Conservation (phyloP, 2,888 invertebrate species). For the Hydrotaea diabolus region DNA sequence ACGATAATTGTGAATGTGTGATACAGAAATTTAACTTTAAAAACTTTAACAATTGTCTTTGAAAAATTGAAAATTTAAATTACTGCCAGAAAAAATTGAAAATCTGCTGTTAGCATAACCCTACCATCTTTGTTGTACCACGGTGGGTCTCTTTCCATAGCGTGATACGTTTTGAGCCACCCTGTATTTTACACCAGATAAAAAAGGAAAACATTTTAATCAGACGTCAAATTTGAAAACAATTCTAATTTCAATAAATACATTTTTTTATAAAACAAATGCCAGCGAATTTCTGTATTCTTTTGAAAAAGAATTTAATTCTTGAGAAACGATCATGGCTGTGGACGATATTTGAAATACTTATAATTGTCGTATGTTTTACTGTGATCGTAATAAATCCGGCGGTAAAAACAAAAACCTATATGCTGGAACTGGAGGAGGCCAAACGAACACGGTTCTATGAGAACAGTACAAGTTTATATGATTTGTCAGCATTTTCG, state of each 20-base stretch:
- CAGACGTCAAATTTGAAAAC: background rate
- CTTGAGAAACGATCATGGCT: constrained; percentile 1
- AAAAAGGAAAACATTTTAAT: background rate
- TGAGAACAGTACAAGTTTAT: constrained; percentile 4
- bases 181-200: too few species aligned
- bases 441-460: constrained; percentile 12
- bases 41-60: too few species aligned
- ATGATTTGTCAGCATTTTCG: constrained; percentile 21
- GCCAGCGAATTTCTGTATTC: background rate
- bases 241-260: background rate
- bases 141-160: too few species aligned
- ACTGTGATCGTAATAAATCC: constrained; percentile 22
- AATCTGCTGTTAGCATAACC: too few species aligned
- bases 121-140: too few species aligned
- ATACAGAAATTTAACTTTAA: too few species aligned
- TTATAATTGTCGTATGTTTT: background rate
- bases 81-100: too few species aligned
- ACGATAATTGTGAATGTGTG: too few species aligned
- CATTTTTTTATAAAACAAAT: too few species aligned
- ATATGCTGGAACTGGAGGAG: constrained; percentile 18
- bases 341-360: constrained; percentile 10
- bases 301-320: constrained; percentile 9
- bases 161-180: too few species aligned
- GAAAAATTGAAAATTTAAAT: too few species aligned
- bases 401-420: constrained; percentile 1